Conservation (phyloP, 2,797 vertebrate genomes). For the Allobates femoralis region DNA sequence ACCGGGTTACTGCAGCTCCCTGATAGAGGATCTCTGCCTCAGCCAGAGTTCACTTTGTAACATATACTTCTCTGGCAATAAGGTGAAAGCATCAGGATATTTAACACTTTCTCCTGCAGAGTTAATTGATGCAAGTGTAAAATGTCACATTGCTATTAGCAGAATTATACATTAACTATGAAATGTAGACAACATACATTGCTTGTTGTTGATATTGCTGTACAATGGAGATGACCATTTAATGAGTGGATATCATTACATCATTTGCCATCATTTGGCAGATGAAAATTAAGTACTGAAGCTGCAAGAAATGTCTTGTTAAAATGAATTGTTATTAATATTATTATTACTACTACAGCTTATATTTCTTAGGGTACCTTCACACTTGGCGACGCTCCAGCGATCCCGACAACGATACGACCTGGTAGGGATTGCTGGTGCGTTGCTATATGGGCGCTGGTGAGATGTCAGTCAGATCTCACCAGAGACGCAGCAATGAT, state of each 20-base stretch:
- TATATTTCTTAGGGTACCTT: neutral
- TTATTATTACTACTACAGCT: neutral
- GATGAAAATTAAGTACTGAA: neutral
- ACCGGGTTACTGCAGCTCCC: slow-evolving; percentile 69
- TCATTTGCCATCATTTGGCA: neutral
- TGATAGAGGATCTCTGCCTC: slow-evolving; percentile 65
- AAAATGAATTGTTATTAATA: neutral
- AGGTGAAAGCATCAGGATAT: slow-evolving; percentile 56
- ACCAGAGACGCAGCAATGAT: too few relatives aligned
- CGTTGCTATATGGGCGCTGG: too few relatives aligned
- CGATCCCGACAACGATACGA: too few relatives aligned
- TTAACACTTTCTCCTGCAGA: slow-evolving; percentile 53
- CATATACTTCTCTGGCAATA: slow-evolving; percentile 44
- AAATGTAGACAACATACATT: slow-evolving; percentile 45
- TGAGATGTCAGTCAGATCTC: too few relatives aligned
- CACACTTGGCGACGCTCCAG: too few relatives aligned
- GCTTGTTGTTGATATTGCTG: slow-evolving; percentile 34
- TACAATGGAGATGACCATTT: neutral
- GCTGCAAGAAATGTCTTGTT: neutral
- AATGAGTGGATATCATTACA: slow-evolving; percentile 9
- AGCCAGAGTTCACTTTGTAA: slow-evolving; percentile 57
- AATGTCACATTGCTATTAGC: slow-evolving; percentile 38
- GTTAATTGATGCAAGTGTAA: slow-evolving; percentile 44
- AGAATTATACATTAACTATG: slow-evolving; percentile 29
- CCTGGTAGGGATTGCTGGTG: too few relatives aligned